Base-by-base conservation (phyloP, 2,797 vertebrate species). In the Platyrinchus mystaceus region DNA sequence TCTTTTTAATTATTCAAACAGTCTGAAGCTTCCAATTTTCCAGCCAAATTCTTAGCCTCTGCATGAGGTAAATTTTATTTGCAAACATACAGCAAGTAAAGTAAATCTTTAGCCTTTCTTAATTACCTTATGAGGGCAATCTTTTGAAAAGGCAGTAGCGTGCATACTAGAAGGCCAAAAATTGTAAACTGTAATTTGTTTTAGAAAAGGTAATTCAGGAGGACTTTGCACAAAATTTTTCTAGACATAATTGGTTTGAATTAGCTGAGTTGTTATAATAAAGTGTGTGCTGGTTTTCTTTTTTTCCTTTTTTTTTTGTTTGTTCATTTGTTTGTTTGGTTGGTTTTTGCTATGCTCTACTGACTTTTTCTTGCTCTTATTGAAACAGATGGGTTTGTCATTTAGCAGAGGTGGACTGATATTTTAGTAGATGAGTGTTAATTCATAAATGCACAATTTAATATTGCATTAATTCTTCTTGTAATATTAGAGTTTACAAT, bases 1-100 rank as follows among this genome's bases (percentile, higher is more conserved):
- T 75, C 49, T 75, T 71, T 93, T 87, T 83, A 83, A 76, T 93
- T 93, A 90, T 90, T 94, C 47, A 96, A 84, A 30, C 20, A 63
- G n/a, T 60, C 30, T 68, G 55, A 84, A 36, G 23, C 36, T 86
- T 90, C 87, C 37, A 47, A 7, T 89, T 93, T 95, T 82, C 49
- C 46, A 71, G 66, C 13, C 58, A 93, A 81, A 92, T 68, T 78
- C 76, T 77, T 56, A 55, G 49, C 56, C 77, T 77, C 77, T 77
- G 66, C 56, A 56, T 67, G 84, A 84, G 26, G 56, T 70, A 88
- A 79, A 82, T 78, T 71, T 79, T 84, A 56, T 64, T 87, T 80
- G 47, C 60, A 80, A 88, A 63, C 20, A 53, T n/a, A 66, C 9
- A 73, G 34, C 28, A 86, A 41, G 7, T 11, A 66, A n/a, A 91